Percentiles rank a stretch among this genome's conserved stretches.
Evolutionary conservation across 2,113 vertebrate species (phyloP).

Genomic region (Cynocephalus volans): DNA sequence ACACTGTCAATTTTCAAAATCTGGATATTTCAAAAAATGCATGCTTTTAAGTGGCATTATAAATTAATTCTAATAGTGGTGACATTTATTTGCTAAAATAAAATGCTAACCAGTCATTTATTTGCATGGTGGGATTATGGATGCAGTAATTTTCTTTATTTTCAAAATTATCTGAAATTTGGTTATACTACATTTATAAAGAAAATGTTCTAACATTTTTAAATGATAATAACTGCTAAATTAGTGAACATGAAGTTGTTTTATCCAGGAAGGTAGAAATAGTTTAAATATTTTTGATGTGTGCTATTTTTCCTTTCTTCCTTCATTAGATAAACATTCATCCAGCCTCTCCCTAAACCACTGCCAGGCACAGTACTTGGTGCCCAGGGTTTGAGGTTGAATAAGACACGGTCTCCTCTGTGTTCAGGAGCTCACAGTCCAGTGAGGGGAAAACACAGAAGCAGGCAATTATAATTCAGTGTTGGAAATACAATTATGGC

Average conservation of each 20-base stretch:
- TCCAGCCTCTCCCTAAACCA: not conserved
- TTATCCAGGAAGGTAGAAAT: not conserved
- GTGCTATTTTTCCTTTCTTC: not conserved
- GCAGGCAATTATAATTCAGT: not conserved
- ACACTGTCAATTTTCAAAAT: not conserved
- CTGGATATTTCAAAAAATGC: not conserved
- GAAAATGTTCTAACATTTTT: not conserved
- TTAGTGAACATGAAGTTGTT: not conserved
- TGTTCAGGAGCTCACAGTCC: not conserved
- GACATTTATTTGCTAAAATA: constrained; percentile 26
- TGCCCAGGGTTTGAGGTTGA: no score
- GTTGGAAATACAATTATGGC: not conserved
- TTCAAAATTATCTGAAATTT: constrained; percentile 27
- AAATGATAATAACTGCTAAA: not conserved
- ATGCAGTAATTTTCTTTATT: not conserved
- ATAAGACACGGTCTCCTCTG: not conserved
- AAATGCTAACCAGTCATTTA: constrained; percentile 37
- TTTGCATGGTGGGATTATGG: not conserved
- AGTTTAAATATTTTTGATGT: not conserved
- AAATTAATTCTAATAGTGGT: not conserved
- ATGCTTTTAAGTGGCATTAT: not conserved
- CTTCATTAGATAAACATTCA: not conserved
- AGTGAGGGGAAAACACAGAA: not conserved
- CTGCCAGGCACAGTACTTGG: not conserved
- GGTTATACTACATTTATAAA: not conserved